These are phyloP conservation scores for Drosophila busckii DNA, from an alignment of 1,140 invertebrate species.

Conservation along the genomic window DNA sequence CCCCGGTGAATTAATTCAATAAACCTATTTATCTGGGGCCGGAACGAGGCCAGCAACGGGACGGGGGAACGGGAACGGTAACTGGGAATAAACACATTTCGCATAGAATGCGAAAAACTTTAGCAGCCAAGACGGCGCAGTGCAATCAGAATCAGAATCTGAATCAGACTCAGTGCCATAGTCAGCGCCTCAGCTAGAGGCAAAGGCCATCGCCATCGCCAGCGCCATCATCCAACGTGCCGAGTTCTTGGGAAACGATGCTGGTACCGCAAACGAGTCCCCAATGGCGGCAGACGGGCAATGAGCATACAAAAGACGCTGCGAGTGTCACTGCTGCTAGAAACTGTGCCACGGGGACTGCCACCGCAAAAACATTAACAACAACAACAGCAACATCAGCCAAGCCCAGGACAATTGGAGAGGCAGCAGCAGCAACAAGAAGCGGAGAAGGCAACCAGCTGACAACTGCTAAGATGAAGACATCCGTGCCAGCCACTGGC, in stretches of 20 bases:
- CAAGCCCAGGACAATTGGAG: constrained; percentile 6
- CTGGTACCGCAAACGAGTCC: constrained; percentile 67
- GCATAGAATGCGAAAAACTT: constrained; percentile 69
- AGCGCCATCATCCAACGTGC: too few species aligned
- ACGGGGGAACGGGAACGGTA: constrained; percentile 2
- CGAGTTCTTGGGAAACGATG: constrained; percentile 39
- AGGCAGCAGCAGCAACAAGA: constrained; percentile 3
- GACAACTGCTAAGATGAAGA: constrained; percentile 48
- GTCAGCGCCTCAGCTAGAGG: too few species aligned
- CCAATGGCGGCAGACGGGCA: constrained; percentile 60
- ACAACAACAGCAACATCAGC: too few species aligned
- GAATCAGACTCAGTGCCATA: constrained; percentile 11
- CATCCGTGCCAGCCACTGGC: constrained; percentile 14
- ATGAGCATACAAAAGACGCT: constrained; percentile 64
- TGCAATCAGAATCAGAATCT: constrained; percentile 55
- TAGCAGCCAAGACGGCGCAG: constrained; percentile 48
- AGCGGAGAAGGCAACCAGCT: constrained; percentile 19
- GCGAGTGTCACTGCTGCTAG: constrained; percentile 69
- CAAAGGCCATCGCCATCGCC: constrained; percentile 13
- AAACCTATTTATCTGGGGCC: constrained; percentile 67
- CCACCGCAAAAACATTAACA: constrained; percentile 22
- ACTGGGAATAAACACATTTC: constrained; percentile 34
- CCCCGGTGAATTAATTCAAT: constrained; percentile 67
- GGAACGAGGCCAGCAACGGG: constrained; percentile 19
- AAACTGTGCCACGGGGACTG: constrained; percentile 64